These are phyloP conservation scores for Drosophila mayri DNA, from an alignment of 1,140 invertebrate genomes.

Conservation along the genomic window DNA sequence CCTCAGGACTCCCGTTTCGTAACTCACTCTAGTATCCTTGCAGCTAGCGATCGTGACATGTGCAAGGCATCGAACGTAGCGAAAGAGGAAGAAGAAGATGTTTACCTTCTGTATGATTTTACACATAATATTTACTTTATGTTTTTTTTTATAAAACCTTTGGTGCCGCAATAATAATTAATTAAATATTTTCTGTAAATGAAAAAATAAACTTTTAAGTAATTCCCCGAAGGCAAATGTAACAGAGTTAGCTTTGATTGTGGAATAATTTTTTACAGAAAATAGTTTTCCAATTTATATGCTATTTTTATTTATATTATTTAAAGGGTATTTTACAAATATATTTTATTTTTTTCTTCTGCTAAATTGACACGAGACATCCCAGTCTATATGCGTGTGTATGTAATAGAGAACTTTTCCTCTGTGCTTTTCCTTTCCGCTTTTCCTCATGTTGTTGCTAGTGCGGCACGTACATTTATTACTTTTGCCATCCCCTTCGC, in stretches of 20 bases:
- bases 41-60: conserved; percentile 66
- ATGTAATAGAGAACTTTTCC: conserved; percentile 27
- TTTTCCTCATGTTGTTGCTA: conserved; percentile 47
- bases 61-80: conserved; percentile 31
- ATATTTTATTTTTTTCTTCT: conserved; percentile 22
- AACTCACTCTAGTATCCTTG: conserved; percentile 34
- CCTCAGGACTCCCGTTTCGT: conserved; percentile 14
- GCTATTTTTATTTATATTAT: too few species aligned
- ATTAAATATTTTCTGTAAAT: background rate
- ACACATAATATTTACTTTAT: too few species aligned
- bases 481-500: conserved; percentile 42
- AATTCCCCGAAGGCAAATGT: background rate
- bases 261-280: background rate
- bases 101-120: background rate
- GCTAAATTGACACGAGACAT: conserved; percentile 72
- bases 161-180: background rate
- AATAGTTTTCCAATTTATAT: too few species aligned
- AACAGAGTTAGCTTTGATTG: too few species aligned
- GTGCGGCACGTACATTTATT: conserved; percentile 81
- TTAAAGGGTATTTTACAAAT: background rate
- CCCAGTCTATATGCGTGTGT: conserved; percentile 7
- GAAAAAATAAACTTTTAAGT: background rate
- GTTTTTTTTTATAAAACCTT: background rate
- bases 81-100: too few species aligned
- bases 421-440: conserved; percentile 46